phyloP scores from a whole-genome alignment of 2,888 invertebrate species.

The Scaptomyza polygonia region DNA sequence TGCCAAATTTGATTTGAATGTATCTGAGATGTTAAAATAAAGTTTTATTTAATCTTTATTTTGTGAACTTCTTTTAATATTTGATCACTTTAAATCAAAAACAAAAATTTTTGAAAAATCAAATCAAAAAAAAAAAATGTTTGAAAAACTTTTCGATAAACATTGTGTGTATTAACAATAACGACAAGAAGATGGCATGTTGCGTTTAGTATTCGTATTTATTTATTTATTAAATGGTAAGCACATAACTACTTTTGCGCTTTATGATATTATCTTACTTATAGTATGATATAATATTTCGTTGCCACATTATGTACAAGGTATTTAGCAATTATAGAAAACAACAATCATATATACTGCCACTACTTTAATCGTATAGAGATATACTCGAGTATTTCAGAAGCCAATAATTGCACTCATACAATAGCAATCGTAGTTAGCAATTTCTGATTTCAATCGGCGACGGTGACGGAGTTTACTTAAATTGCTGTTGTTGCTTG shows the following conservation, averaged over 20 bases:
- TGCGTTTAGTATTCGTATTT: slow-evolving; percentile 37
- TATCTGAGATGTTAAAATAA: no score
- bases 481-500: slow-evolving; percentile 3
- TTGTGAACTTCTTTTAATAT: no score
- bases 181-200: slow-evolving; percentile 46
- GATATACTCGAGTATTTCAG: slow-evolving; percentile 13
- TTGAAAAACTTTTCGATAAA: no score
- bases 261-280: slow-evolving; percentile 56
- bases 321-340: slow-evolving; percentile 57
- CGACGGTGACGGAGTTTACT: slow-evolving; percentile 2
- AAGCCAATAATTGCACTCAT: slow-evolving; percentile 12
- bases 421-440: slow-evolving; percentile 58
- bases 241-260: slow-evolving; percentile 43
- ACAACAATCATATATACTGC: slow-evolving; percentile 15
- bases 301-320: slow-evolving; percentile 22
- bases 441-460: slow-evolving; percentile 54
- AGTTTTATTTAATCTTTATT: no score
- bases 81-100: no score
- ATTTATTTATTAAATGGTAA: slow-evolving; percentile 50
- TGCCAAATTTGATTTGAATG: no score
- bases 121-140: no score
- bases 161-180: slow-evolving; percentile 3
- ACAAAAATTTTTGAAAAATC: no score
- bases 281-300: slow-evolving; percentile 3
- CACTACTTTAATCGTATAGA: not conserved